phyloP scores from a whole-genome alignment of 2,888 invertebrate species.

The Hylaea fasciaria region DNA sequence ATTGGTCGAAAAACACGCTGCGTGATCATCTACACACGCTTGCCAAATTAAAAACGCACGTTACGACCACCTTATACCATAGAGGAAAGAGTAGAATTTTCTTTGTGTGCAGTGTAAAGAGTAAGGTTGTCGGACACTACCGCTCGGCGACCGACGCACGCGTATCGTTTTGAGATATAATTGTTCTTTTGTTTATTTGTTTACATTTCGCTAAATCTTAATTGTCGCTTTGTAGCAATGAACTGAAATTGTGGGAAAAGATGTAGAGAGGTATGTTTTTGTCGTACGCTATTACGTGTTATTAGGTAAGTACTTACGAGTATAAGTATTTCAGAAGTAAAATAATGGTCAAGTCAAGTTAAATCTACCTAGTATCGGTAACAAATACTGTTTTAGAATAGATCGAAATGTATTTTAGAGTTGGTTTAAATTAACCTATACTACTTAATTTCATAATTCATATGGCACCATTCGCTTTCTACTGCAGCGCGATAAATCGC shows the following conservation, averaged over 20 bases:
- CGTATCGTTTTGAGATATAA: conserved; percentile 76
- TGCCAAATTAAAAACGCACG: conserved; percentile 49
- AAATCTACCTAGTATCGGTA: no score
- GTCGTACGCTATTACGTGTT: neutral
- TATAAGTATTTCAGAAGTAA: neutral
- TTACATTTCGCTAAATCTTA: conserved; percentile 48
- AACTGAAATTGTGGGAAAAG: conserved; percentile 15
- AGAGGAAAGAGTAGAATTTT: conserved; percentile 39
- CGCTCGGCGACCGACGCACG: conserved; percentile 67
- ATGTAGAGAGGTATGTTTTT: conserved; percentile 5
- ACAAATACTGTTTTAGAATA: no score
- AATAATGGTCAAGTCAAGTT: neutral
- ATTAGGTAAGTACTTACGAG: no score
- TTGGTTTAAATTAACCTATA: no score
- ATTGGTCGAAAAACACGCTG: conserved; percentile 77
- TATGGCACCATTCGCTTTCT: conserved; percentile 52
- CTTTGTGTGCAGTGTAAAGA: conserved; percentile 35
- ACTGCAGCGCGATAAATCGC: conserved; percentile 46
- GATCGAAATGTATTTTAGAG: no score
- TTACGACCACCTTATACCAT: conserved; percentile 10
- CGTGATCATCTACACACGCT: conserved; percentile 73
- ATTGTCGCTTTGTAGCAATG: conserved; percentile 25
- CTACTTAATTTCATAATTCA: conserved; percentile 16
- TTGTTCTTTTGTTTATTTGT: conserved; percentile 77
- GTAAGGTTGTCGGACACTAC: conserved; percentile 68